These are phyloP conservation scores for Drosophila lowei DNA, from an alignment of 1,140 invertebrate species.

Conservation along the genomic window DNA sequence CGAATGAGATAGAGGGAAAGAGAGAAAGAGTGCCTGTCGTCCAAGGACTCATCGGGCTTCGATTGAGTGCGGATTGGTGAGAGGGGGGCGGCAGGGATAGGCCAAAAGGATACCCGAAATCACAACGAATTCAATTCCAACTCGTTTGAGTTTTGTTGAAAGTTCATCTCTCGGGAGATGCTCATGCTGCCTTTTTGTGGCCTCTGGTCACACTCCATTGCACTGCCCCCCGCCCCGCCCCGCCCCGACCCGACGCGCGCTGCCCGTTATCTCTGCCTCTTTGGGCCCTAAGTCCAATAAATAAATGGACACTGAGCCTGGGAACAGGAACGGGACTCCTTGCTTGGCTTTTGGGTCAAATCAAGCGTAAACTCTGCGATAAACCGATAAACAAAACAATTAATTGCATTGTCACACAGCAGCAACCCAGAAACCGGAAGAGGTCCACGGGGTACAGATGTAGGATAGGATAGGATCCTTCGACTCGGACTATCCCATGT, in stretches of 20 bases:
- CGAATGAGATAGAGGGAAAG: no score
- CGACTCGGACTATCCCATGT: conserved; percentile 8
- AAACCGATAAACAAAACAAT: conserved; percentile 80
- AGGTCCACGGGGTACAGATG: neutral
- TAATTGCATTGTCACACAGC: conserved; percentile 67
- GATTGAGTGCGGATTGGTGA: no score
- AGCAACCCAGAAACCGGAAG: conserved; percentile 3
- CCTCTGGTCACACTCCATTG: conserved; percentile 3
- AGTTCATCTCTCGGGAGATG: no score
- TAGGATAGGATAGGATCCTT: neutral
- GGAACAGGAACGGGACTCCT: conserved; percentile 10
- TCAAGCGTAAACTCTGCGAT: conserved; percentile 75
- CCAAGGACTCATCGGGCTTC: no score
- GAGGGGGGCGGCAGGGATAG: no score
- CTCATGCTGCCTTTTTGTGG: no score
- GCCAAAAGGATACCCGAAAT: no score
- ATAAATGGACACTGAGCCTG: conserved; percentile 29
- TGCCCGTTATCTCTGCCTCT: neutral
- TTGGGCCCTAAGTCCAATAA: conserved; percentile 21
- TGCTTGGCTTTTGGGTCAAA: conserved; percentile 47
- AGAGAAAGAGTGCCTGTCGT: no score
- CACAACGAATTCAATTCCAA: no score
- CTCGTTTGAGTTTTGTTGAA: no score
- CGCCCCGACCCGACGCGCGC: neutral
- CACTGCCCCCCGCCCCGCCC: neutral